Evolutionary conservation across 2,113 vertebrate species (phyloP).

Genomic region (Myrmecophaga tridactyla): DNA sequence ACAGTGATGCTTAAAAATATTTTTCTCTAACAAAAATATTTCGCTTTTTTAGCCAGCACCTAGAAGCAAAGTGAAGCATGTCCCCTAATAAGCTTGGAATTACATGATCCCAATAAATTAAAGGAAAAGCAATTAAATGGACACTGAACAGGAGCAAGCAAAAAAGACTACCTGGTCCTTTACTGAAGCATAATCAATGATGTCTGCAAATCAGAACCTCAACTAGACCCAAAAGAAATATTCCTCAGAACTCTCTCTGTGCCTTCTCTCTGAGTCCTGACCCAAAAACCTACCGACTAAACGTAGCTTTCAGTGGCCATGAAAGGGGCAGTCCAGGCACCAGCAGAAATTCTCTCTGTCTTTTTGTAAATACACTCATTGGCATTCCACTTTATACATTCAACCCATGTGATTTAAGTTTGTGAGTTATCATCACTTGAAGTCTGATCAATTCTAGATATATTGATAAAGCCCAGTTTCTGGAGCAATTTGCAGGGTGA

Average conservation of each 20-base stretch:
- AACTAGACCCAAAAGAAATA: not conserved
- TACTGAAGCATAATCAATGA: not conserved
- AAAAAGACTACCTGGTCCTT: not conserved
- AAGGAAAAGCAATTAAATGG: not conserved
- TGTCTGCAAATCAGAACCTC: not conserved
- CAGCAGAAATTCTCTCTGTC: not conserved
- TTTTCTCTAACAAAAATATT: slow-evolving; percentile 17
- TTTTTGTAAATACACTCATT: not conserved
- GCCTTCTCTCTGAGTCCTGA: not conserved
- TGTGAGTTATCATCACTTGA: not conserved
- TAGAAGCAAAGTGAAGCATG: not conserved
- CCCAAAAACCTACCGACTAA: not conserved
- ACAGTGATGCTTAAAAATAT: not conserved
- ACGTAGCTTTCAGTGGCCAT: not conserved
- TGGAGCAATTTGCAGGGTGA: not conserved
- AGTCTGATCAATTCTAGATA: not conserved
- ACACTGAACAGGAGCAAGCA: not conserved
- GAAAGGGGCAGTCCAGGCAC: not conserved
- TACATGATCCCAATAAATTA: not conserved
- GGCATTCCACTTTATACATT: not conserved
- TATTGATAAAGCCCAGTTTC: not conserved
- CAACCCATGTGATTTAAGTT: not conserved
- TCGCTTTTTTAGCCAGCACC: not conserved
- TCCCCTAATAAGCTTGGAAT: not conserved
- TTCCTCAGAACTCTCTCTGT: not conserved